A percentile compares a stretch with the other conserved stretches of the same genome.
phyloP scores from a whole-genome alignment of 2,113 vertebrate genomes.

The Phrynocephalus versicolor region DNA sequence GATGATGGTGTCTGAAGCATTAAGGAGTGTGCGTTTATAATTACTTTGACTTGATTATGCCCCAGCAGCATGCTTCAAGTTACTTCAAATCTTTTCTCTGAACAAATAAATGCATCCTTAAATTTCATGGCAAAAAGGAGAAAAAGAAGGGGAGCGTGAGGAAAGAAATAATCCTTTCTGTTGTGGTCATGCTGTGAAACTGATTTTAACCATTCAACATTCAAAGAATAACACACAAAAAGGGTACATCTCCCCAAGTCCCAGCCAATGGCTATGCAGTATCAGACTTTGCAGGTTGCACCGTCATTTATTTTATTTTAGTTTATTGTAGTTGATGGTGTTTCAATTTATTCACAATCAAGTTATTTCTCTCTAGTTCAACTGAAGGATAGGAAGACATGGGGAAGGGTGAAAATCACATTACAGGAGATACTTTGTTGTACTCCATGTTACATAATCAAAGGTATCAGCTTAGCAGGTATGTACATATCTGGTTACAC shows the following conservation, averaged over 20 bases:
- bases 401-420: not conserved
- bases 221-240: slow-evolving; percentile 60
- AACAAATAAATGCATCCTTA: slow-evolving; percentile 65
- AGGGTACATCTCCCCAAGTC: slow-evolving; percentile 53
- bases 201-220: slow-evolving; percentile 66
- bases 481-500: not conserved
- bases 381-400: fast-evolving
- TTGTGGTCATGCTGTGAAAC: slow-evolving; percentile 56
- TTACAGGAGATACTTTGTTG: not conserved
- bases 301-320: slow-evolving; percentile 19
- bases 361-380: fast-evolving
- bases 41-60: slow-evolving; percentile 70
- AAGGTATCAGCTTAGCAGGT: not conserved
- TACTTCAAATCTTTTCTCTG: slow-evolving; percentile 45
- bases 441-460: not conserved
- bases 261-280: slow-evolving; percentile 55
- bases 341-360: not conserved
- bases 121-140: slow-evolving; percentile 31
- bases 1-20: slow-evolving; percentile 70
- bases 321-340: not conserved
- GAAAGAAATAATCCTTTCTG: slow-evolving; percentile 56
- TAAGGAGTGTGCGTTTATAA: slow-evolving; percentile 67
- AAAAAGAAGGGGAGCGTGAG: not conserved
- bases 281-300: slow-evolving; percentile 50
- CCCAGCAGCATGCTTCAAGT: slow-evolving; percentile 59